Evolutionary conservation across 1,140 invertebrate genomes (phyloP).

Genomic region (Penaeus chinensis): DNA sequence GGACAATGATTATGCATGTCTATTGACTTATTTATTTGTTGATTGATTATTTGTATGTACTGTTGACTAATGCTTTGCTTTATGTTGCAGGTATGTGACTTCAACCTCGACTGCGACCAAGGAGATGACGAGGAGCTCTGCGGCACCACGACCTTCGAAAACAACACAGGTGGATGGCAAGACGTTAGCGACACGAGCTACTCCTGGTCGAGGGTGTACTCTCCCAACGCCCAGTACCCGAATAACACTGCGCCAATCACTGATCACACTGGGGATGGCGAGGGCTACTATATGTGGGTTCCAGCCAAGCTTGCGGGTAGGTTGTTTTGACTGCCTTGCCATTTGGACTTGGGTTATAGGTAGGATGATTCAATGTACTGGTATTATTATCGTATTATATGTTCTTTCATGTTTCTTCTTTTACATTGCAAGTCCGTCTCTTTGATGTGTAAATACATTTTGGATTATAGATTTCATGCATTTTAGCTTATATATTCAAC

Average conservation of each 20-base stretch:
- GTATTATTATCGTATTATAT: background rate
- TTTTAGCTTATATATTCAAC: background rate
- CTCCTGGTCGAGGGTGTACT: conserved; percentile 43
- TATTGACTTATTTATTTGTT: too few relatives aligned
- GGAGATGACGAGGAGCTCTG: conserved; percentile 48
- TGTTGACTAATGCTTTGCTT: too few relatives aligned
- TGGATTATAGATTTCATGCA: too few relatives aligned
- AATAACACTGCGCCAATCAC: conserved; percentile 29
- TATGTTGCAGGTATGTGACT: conserved; percentile 56
- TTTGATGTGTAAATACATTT: too few relatives aligned
- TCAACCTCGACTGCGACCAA: conserved; percentile 34
- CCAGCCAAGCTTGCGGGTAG: conserved; percentile 40
- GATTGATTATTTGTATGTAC: too few relatives aligned
- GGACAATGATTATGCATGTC: too few relatives aligned
- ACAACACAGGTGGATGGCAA: conserved; percentile 44
- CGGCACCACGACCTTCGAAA: conserved; percentile 43
- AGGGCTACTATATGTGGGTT: conserved; percentile 55
- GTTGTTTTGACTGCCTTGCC: background rate
- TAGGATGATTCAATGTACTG: background rate
- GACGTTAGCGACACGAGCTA: conserved; percentile 45
- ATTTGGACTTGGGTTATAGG: background rate
- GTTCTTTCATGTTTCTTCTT: too few relatives aligned
- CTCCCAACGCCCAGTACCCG: conserved; percentile 9
- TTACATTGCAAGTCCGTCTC: too few relatives aligned
- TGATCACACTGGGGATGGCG: background rate